Base-by-base conservation (phyloP, 2,113 vertebrate genomes). In the Diphyllodes magnificus region DNA sequence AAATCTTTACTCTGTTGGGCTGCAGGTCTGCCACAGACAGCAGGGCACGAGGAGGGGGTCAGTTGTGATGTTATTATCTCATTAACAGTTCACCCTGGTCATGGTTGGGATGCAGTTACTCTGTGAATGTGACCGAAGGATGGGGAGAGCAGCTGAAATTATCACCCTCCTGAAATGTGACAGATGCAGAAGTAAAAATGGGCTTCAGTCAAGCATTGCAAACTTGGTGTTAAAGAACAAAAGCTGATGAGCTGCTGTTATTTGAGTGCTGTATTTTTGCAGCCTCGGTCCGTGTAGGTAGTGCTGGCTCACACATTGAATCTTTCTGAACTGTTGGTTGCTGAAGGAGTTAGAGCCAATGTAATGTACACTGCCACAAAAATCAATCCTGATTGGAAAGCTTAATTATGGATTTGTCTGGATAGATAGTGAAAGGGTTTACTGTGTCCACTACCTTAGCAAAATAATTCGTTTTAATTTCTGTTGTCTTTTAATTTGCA, bases 231-330 rank as follows among this genome's bases (percentile, higher is more conserved):
- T 45, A 9, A 37, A 42, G 57, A 61, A 17, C 5, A 72, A 31
- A 73, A 81, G n/a, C 8, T 68, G 57, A 1, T 9, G 25, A 69
- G 40, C 37, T 76, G 40, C 39, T 88, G 1, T 14, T 92, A 5
- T 42, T 37, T 7, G 33, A 61, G 17, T 23, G 37, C 7, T 23
- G 1, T 2, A 2, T 7, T 79, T 75, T n/a, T 56, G 56, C 51
- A 50, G 10, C 11, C 6, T 3, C 37, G 22, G 24, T 16, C n/a
- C 6, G 0, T 16, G 21, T 12, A 2, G 13, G 18, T 5, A 27
- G 77, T 44, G 47, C 15, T 40, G 65, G 19, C 10, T 86, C 15
- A 13, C 21, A 31, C 21, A 19, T 56, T 80, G 82, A 64, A 88
- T 83, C 28, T 71, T 56, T 88, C 28, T 54, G 40, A 93, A 24